These are phyloP conservation scores for Sarcophaga peregrina DNA, from an alignment of 1,140 invertebrate genomes.

Conservation along the genomic window DNA sequence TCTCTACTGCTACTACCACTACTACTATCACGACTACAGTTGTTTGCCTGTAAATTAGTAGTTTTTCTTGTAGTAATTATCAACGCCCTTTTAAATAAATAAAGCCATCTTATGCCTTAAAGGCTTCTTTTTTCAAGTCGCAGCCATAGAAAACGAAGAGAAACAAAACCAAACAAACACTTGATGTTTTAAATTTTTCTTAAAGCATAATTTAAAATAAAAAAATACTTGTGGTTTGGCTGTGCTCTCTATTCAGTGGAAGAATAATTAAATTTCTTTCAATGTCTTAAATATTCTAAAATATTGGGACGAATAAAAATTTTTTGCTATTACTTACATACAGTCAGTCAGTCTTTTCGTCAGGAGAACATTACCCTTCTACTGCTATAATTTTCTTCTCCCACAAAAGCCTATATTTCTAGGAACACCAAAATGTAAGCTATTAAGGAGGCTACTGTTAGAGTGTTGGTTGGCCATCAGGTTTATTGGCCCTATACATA, in stretches of 20 bases:
- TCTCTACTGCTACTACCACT: too few species aligned
- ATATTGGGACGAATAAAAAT: neutral
- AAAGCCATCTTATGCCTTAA: constrained; percentile 4
- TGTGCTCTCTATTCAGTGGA: neutral
- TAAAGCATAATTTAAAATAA: neutral
- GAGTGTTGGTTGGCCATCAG: too few species aligned
- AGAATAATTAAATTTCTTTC: neutral
- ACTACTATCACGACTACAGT: neutral
- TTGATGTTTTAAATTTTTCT: neutral
- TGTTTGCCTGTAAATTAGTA: constrained; percentile 11
- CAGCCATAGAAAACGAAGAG: neutral
- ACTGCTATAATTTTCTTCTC: too few species aligned
- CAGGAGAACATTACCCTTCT: too few species aligned
- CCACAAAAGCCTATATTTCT: too few species aligned
- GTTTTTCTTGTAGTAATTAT: constrained; percentile 22
- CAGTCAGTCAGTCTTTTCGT: too few species aligned
- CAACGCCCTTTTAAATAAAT: constrained; percentile 24
- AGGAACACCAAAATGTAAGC: too few species aligned
- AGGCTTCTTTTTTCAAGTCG: neutral
- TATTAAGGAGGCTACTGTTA: too few species aligned
- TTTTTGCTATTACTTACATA: too few species aligned
- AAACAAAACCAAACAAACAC: neutral
- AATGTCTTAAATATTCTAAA: neutral
- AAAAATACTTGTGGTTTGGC: neutral
- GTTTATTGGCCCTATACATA: too few species aligned